Evolutionary conservation across 2,888 invertebrate species (phyloP), one percentile per base, ranked within the genome.

Genomic region (Hypolimnas misippus): DNA sequence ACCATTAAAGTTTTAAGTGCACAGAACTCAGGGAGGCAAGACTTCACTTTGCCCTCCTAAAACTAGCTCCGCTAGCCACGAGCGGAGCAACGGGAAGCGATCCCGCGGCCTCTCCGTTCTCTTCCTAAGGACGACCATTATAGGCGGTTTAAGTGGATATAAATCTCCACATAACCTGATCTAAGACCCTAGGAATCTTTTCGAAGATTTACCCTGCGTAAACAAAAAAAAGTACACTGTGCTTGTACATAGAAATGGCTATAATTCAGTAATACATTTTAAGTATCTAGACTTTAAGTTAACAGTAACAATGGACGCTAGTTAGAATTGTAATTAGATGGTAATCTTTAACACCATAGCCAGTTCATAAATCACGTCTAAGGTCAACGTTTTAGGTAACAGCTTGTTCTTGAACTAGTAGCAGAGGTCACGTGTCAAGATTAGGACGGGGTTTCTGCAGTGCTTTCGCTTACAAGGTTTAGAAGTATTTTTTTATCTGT

Each of bases 281-380:
- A 25, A 6, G 14, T 25, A 14, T 29, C 14, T 49, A 25, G 4
- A 8, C 4, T 8, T 1, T 8, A 25, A 5, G 29, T 29, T 29
- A 53, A 46, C 16, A 35, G 53, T 10, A 25, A 21, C 35, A 35
- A 29, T 10, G 35, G 35, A 44, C 33, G 35, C 46, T 46, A 35
- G 35, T 53, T 54, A 60, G 44, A 44, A 46, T 49, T 49, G 29
- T 25, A 25, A 21, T 40, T 19, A 46, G 55, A 60, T 56, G 38
- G 38, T 31, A 57, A 65, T 62, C 64, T 62, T 42, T 49, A 62
- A 57, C 25, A 50, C 42, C 53, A 31, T 40, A 50, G n/a, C n/a
- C n/a, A n/a, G 42, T 57, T 57, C 49, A 50, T 57, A 60, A 59
- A 60, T 60, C 53, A 52, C 42, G 35, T 19, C 44, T 51, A 42